phyloP scores from a whole-genome alignment of 2,113 vertebrate genomes.

The Salvelinus fontinalis region DNA sequence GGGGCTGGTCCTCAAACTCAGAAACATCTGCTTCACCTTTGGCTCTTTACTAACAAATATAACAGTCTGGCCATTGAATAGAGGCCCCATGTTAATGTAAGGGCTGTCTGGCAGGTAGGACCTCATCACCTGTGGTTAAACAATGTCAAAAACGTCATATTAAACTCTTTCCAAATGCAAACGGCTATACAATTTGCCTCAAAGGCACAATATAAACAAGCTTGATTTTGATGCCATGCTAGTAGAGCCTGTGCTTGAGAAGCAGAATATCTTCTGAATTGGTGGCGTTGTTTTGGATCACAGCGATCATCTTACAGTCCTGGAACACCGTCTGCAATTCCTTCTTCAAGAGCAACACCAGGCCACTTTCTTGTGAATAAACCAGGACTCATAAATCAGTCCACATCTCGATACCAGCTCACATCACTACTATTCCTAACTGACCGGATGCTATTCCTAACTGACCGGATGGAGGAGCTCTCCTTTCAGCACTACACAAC shows the following conservation, averaged over 20 bases:
- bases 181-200: background rate
- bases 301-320: constrained; percentile 81
- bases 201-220: constrained; percentile 65
- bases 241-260: constrained; percentile 75
- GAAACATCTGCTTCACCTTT: constrained; percentile 85
- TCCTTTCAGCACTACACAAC: no score
- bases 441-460: no score
- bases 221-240: constrained; percentile 77
- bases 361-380: constrained; percentile 70
- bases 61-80: constrained; percentile 82
- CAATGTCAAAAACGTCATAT: background rate
- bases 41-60: constrained; percentile 83
- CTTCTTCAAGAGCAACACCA: constrained; percentile 65
- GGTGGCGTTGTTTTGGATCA: constrained; percentile 82
- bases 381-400: background rate
- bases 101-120: constrained; percentile 74
- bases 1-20: constrained; percentile 70
- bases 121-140: constrained; percentile 71
- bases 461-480: no score
- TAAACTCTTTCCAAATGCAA: background rate
- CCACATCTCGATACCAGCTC: no score
- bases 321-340: constrained; percentile 72
- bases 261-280: constrained; percentile 72
- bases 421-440: no score
- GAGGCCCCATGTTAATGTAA: constrained; percentile 79